Conservation (phyloP, 2,113 vertebrate genomes). For the Sebastes fasciatus region DNA sequence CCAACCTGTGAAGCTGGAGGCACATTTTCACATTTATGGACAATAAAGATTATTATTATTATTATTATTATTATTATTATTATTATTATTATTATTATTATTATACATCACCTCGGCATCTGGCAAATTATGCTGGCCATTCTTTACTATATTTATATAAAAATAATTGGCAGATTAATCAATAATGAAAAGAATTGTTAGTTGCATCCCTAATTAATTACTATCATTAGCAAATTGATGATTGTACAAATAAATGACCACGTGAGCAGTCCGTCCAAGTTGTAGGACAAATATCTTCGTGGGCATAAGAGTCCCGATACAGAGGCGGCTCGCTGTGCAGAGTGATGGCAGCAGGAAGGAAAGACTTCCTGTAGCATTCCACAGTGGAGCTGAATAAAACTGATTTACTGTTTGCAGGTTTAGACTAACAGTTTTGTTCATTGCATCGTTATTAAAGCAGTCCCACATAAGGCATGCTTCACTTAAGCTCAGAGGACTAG, state of each 20-base stretch:
- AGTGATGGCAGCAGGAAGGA: slow-evolving; percentile 25
- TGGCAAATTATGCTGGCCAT: not conserved
- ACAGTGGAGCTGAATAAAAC: not conserved
- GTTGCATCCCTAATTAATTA: not conserved
- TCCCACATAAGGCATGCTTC: not conserved
- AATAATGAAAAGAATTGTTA: not conserved
- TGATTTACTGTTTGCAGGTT: not conserved
- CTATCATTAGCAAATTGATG: not conserved
- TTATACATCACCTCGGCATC: no score
- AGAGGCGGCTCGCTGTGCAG: not conserved
- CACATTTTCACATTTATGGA: no score
- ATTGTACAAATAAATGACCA: not conserved
- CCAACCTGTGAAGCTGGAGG: no score
- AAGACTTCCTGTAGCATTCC: slow-evolving; percentile 35
- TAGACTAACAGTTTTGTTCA: not conserved
- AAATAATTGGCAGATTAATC: not conserved
- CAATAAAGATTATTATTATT: no score
- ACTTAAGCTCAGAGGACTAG: not conserved
- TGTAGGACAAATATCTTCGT: not conserved
- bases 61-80: no score
- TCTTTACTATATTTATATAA: not conserved
- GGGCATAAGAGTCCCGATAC: not conserved
- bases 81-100: no score
- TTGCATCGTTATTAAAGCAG: not conserved
- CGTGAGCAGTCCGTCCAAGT: not conserved